These are phyloP conservation scores for Acronicta aceris DNA, from an alignment of 2,888 invertebrate species.

Conservation along the genomic window DNA sequence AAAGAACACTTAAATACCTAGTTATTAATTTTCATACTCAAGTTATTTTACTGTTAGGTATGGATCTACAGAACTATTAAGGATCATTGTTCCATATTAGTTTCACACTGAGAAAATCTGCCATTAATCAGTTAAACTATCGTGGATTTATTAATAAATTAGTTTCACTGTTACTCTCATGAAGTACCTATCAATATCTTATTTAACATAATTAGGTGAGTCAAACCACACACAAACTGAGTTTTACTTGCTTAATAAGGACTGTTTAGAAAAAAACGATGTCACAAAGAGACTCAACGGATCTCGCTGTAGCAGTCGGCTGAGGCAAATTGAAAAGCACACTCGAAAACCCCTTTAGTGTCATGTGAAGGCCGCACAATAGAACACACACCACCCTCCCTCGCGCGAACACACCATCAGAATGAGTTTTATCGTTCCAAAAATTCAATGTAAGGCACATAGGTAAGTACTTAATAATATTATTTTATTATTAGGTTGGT, in stretches of 20 bases:
- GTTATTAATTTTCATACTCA: too few relatives aligned
- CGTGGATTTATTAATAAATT: too few relatives aligned
- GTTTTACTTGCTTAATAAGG: background rate
- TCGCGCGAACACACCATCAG: slow-evolving; percentile 56
- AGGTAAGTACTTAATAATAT: slow-evolving; percentile 4
- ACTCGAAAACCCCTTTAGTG: slow-evolving; percentile 88
- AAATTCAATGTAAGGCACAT: slow-evolving; percentile 59
- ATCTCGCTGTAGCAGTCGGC: slow-evolving; percentile 60
- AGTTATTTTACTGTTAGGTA: too few relatives aligned
- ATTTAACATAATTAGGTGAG: too few relatives aligned
- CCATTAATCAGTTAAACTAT: too few relatives aligned
- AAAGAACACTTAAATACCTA: too few relatives aligned
- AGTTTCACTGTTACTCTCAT: too few relatives aligned
- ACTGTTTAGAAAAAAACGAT: background rate
- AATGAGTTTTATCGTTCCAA: slow-evolving; percentile 72
- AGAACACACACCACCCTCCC: slow-evolving; percentile 66
- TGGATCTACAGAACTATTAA: too few relatives aligned
- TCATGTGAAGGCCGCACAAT: slow-evolving; percentile 82
- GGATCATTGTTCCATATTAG: too few relatives aligned
- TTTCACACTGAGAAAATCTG: too few relatives aligned
- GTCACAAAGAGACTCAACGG: slow-evolving; percentile 45
- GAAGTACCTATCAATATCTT: too few relatives aligned
- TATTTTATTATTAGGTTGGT: slow-evolving; percentile 5
- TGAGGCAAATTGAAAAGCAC: slow-evolving; percentile 86
- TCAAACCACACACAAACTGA: too few relatives aligned